These are phyloP conservation scores for Bergia puertoricense DNA, from an alignment of 92 coral and sea anemone species.

Conservation along the genomic window DNA sequence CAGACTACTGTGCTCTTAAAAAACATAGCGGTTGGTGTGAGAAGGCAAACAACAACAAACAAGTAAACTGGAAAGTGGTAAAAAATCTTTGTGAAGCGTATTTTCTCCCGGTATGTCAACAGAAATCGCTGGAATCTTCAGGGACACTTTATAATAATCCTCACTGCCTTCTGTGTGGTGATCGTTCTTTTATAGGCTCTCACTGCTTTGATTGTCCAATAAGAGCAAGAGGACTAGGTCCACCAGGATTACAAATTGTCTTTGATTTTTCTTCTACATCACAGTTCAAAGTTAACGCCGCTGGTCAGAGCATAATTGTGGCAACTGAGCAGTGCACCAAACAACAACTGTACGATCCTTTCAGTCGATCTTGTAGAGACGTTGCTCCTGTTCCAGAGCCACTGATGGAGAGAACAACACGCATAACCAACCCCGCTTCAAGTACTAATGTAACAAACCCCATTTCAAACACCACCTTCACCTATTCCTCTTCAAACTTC, in stretches of 20 bases:
- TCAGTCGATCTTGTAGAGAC: conserved; percentile 9
- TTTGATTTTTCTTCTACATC: no score
- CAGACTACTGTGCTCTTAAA: neutral
- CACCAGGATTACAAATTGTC: no score
- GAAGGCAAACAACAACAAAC: neutral
- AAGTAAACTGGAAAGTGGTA: neutral
- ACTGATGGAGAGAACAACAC: neutral
- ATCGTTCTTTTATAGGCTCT: neutral
- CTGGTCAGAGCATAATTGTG: neutral
- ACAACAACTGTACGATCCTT: conserved; percentile 22
- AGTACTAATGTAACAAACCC: neutral
- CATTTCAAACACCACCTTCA: neutral
- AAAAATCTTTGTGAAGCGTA: conserved; percentile 13
- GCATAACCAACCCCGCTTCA: no score
- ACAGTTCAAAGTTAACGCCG: no score
- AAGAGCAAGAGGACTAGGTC: neutral
- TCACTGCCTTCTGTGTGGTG: conserved; percentile 6
- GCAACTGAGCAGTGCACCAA: neutral
- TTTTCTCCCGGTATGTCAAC: conserved; percentile 14
- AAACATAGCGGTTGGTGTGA: neutral
- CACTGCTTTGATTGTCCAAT: neutral
- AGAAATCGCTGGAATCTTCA: no score
- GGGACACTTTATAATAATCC: conserved; percentile 16
- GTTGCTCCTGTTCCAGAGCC: neutral
- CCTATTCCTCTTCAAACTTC: neutral